A percentile compares a stretch with the other conserved stretches of the same genome.
These are phyloP conservation scores for Cisticola juncidis DNA, from an alignment of 2,113 vertebrate species.

Conservation along the genomic window DNA sequence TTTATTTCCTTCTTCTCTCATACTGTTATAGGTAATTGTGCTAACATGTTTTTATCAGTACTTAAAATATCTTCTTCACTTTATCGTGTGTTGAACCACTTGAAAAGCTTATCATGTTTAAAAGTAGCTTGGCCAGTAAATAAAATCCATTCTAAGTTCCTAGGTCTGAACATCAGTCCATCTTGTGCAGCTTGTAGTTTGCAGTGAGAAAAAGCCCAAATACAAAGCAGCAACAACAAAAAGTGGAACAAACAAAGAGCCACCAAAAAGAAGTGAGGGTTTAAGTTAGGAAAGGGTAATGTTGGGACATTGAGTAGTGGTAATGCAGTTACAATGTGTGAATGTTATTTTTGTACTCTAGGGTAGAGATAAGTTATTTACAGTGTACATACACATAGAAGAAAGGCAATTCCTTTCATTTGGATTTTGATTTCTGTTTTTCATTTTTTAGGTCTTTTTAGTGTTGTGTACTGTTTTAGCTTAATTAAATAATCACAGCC, in stretches of 20 bases:
- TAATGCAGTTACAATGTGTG: neutral
- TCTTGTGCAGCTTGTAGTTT: neutral
- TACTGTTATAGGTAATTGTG: neutral
- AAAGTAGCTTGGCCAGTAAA: neutral
- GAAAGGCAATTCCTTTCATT: neutral
- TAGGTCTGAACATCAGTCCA: neutral
- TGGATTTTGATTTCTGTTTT: neutral
- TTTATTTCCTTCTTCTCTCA: rapidly evolving
- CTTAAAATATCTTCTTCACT: neutral
- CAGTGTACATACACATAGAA: neutral
- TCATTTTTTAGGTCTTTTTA: neutral
- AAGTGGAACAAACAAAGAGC: neutral
- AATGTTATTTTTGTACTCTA: neutral
- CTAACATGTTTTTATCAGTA: neutral
- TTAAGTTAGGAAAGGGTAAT: neutral
- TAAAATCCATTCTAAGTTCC: neutral
- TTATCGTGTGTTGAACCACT: neutral
- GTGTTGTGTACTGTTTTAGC: neutral
- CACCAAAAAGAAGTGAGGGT: neutral
- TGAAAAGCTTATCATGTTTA: neutral
- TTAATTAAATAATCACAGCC: neutral
- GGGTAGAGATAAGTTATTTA: neutral
- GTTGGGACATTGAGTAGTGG: neutral
- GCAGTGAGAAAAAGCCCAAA: neutral
- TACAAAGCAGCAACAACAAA: neutral